Percentiles rank a stretch among this genome's conserved stretches.
phyloP scores from a whole-genome alignment of 2,888 invertebrate species.

The Cryptus armator region DNA sequence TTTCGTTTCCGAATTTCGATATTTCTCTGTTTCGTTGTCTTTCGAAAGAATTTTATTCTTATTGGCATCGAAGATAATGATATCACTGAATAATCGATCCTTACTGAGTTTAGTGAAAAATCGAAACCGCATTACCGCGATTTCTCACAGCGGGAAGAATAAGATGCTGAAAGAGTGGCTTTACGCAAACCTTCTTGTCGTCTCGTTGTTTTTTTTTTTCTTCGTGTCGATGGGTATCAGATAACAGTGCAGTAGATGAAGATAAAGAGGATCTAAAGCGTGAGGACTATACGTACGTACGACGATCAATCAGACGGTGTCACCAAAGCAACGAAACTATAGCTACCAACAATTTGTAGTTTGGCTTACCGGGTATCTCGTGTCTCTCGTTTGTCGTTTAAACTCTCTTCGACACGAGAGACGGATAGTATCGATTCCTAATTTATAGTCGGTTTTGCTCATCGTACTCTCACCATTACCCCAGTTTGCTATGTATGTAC shows the following conservation, averaged over 20 bases:
- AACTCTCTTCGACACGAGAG: constrained; percentile 51
- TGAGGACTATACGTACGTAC: constrained; percentile 32
- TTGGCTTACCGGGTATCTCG: constrained; percentile 59
- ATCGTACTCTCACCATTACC: constrained; percentile 58
- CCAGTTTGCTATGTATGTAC: constrained; percentile 62
- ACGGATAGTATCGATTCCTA: constrained; percentile 65
- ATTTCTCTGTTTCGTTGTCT: too few relatives aligned
- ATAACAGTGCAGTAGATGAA: constrained; percentile 32
- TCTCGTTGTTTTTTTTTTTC: constrained; percentile 19
- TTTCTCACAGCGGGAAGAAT: neutral
- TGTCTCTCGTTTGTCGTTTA: constrained; percentile 43
- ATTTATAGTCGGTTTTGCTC: constrained; percentile 62
- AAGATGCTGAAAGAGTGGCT: neutral
- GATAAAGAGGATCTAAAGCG: constrained; percentile 13
- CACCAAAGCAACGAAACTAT: constrained; percentile 52
- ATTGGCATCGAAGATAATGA: too few relatives aligned
- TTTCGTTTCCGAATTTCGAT: too few relatives aligned
- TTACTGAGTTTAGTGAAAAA: too few relatives aligned
- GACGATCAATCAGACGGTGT: constrained; percentile 66
- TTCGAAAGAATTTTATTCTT: too few relatives aligned
- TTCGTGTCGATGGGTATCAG: constrained; percentile 19
- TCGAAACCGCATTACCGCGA: neutral
- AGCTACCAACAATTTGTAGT: constrained; percentile 68
- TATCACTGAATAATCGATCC: too few relatives aligned
- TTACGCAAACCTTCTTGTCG: neutral